Evolutionary conservation across 1,140 invertebrate genomes (phyloP).

Genomic region (Drosophila jambulina): DNA sequence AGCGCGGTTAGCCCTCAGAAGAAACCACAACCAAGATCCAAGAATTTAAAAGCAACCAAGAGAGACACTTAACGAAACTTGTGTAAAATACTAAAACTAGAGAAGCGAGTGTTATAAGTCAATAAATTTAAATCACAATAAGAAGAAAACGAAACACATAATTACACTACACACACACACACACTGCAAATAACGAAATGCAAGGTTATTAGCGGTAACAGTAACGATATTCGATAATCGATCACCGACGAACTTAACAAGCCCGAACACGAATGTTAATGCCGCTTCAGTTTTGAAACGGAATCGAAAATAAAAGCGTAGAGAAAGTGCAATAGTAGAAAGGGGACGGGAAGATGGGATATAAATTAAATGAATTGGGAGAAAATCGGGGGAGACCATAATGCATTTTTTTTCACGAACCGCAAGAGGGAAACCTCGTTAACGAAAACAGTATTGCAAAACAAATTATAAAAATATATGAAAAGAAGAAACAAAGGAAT

Average conservation of each 20-base stretch:
- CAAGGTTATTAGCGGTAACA: conserved; percentile 15
- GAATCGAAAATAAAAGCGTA: conserved; percentile 12
- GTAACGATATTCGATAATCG: conserved; percentile 14
- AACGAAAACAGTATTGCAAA: conserved; percentile 73
- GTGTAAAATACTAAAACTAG: conserved; percentile 47
- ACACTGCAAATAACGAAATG: conserved; percentile 5
- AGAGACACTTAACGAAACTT: conserved; percentile 50
- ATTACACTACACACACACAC: neutral
- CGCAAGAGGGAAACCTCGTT: conserved; percentile 18
- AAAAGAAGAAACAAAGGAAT: conserved; percentile 6
- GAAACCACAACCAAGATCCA: conserved; percentile 35
- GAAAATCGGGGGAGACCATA: conserved; percentile 21
- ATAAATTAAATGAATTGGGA: conserved; percentile 1
- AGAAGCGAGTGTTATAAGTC: conserved; percentile 38
- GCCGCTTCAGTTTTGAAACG: conserved; percentile 6
- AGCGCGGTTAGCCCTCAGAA: conserved; percentile 24
- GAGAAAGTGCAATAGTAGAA: conserved; percentile 20
- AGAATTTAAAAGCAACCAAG: conserved; percentile 49
- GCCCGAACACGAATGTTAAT: conserved; percentile 9
- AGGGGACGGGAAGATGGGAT: neutral
- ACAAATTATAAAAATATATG: conserved; percentile 5
- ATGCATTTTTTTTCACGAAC: conserved; percentile 41
- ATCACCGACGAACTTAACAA: conserved; percentile 1
- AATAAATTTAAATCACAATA: conserved; percentile 30
- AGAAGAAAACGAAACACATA: conserved; percentile 6